Base-by-base conservation (phyloP, 2,888 invertebrate genomes). In the Drosophila trichaetosa region DNA sequence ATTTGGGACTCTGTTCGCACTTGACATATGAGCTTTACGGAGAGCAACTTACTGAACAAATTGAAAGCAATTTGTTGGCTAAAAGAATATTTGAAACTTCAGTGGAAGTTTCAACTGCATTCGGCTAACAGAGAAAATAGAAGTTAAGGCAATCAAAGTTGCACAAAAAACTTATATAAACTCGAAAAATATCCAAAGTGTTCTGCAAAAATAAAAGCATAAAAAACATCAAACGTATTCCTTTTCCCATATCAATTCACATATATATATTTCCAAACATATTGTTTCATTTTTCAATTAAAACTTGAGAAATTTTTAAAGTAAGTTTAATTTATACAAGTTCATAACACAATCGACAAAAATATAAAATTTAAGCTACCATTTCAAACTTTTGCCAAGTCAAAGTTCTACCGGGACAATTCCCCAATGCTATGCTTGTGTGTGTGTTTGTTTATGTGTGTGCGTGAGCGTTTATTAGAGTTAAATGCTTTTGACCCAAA, bases 311-410 rank as follows among this genome's bases (percentile, higher is more conserved):
- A 42, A 27, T 46, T 34, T 31, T 38, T 34, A 58, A 65, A 69
- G 65, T 82, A 65, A 79, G 73, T 82, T 75, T 67, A 79, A 84
- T 67, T 52, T 68, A 27, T n/a, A 33, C 36, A 52, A 62, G 68
- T 51, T 52, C 60, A 75, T 64, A 64, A 76, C 59, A 60, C 61
- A 77, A 76, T 67, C 54, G 56, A 24, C 31, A 51, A 59, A 68
- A 51, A 65, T 69, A 65, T 54, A 49, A 79, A 82, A 73, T 76
- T 87, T 75, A 78, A 78, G 65, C 73, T 40, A 48, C 49, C 58
- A 70, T 69, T 80, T 73, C 70, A 80, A 87, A 87, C 72, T 85
- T 85, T 82, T 60, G 74, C 59, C 42, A 33, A 42, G 42, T 57
- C 62, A 83, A 80, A 83, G 59, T 83, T 85, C 51, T 59, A 29